These are phyloP conservation scores for Stictocephala bisonia DNA, from an alignment of 2,888 invertebrate species.

Conservation along the genomic window DNA sequence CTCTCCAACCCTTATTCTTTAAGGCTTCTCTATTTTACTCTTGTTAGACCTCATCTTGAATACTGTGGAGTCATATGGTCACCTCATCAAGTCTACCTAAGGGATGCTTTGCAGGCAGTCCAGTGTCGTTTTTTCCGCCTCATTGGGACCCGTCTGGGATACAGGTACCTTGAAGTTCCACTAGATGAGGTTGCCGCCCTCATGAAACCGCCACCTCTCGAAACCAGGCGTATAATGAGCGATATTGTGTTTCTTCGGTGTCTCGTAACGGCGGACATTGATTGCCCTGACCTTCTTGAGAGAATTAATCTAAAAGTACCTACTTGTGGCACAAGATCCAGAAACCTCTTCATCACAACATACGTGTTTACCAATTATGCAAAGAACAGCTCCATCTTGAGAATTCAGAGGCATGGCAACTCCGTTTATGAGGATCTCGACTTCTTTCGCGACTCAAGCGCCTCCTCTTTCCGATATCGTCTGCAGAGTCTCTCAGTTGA, in stretches of 20 bases:
- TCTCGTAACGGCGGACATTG: background rate
- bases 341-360: no score
- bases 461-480: no score
- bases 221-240: background rate
- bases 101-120: background rate
- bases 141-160: background rate
- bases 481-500: no score
- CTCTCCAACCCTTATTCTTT: background rate
- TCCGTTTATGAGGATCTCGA: no score
- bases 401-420: no score
- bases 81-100: slow-evolving; percentile 5
- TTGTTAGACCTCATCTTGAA: slow-evolving; percentile 1
- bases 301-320: background rate
- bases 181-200: no score
- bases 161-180: background rate
- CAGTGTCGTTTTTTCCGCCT: background rate
- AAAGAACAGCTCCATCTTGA: no score
- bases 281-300: background rate
- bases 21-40: background rate
- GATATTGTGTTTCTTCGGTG: background rate
- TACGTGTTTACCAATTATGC: no score
- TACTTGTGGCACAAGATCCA: background rate
- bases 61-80: slow-evolving; percentile 1
- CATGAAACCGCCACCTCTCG: background rate
- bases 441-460: no score